These are phyloP conservation scores for Acanthurus leucopareius DNA, from an alignment of 2,797 vertebrate species.

Conservation along the genomic window DNA sequence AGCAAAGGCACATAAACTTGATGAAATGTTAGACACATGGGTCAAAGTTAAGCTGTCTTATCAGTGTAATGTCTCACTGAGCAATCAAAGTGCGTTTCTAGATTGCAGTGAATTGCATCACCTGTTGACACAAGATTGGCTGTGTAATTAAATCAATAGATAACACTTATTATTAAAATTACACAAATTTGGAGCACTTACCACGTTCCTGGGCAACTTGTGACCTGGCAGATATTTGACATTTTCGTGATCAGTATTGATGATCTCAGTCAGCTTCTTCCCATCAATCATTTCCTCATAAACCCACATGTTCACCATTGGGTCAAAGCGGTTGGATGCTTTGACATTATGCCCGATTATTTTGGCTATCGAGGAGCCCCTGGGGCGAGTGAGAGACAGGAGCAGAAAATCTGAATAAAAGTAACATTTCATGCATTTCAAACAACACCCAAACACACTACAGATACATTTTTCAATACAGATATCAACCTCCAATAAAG, in stretches of 20 bases:
- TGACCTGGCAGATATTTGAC: slow-evolving; percentile 89
- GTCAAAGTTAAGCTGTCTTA: slow-evolving; percentile 34
- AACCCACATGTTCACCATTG: slow-evolving; percentile 89
- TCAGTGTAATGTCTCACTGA: background rate
- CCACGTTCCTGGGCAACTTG: slow-evolving; percentile 87
- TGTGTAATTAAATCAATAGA: background rate
- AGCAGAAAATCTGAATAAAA: no score
- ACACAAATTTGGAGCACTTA: slow-evolving; percentile 59
- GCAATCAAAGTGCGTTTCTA: background rate
- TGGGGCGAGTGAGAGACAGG: slow-evolving; percentile 45
- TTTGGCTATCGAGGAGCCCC: slow-evolving; percentile 89
- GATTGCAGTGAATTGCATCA: background rate
- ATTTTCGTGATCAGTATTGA: slow-evolving; percentile 90
- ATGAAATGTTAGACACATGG: background rate
- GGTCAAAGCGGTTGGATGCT: slow-evolving; percentile 84
- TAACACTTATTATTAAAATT: background rate
- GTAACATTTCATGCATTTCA: no score
- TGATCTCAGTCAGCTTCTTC: slow-evolving; percentile 88
- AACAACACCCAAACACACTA: no score
- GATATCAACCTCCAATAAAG: no score
- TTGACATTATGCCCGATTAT: slow-evolving; percentile 88
- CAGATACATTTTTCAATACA: no score
- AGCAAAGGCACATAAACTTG: background rate
- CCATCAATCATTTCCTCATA: slow-evolving; percentile 87
- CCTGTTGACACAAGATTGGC: background rate